Conservation (phyloP, 1,140 invertebrate species). For the Saccostrea echinata region DNA sequence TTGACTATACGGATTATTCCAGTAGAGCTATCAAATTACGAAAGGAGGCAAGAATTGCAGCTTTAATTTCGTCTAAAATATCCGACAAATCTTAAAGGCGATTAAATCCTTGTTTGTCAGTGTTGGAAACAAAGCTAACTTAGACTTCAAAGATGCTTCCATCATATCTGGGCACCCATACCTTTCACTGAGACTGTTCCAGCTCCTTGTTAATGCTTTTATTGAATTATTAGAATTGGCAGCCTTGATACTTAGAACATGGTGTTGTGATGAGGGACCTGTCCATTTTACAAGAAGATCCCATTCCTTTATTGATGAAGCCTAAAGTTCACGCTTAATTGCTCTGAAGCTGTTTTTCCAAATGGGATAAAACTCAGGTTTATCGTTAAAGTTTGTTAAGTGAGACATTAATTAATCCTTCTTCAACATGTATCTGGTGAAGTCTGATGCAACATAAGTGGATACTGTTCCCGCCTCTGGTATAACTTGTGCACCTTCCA, state of each 20-base stretch:
- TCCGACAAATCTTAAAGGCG: neutral
- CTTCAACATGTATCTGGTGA: no score
- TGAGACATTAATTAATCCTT: no score
- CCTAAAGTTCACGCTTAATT: neutral
- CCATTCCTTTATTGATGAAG: no score
- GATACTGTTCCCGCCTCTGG: no score
- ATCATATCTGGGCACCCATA: no score
- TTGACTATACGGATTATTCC: neutral
- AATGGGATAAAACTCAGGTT: no score
- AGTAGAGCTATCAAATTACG: neutral
- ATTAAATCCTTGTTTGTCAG: neutral
- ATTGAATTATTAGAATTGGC: conserved; percentile 24
- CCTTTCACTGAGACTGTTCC: conserved; percentile 53
- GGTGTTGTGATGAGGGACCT: conserved; percentile 30
- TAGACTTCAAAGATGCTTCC: neutral
- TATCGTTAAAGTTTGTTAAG: no score
- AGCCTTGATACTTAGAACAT: conserved; percentile 7
- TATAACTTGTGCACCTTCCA: no score
- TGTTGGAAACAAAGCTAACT: neutral
- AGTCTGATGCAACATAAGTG: no score
- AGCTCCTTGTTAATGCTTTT: conserved; percentile 28
- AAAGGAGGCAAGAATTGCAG: neutral
- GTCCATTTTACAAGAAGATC: no score
- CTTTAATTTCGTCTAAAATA: neutral
- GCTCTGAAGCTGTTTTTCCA: no score